A percentile compares a stretch with the other conserved stretches of the same genome.
These are phyloP conservation scores for Laticauda colubrina DNA, from an alignment of 2,113 vertebrate genomes.

Conservation along the genomic window DNA sequence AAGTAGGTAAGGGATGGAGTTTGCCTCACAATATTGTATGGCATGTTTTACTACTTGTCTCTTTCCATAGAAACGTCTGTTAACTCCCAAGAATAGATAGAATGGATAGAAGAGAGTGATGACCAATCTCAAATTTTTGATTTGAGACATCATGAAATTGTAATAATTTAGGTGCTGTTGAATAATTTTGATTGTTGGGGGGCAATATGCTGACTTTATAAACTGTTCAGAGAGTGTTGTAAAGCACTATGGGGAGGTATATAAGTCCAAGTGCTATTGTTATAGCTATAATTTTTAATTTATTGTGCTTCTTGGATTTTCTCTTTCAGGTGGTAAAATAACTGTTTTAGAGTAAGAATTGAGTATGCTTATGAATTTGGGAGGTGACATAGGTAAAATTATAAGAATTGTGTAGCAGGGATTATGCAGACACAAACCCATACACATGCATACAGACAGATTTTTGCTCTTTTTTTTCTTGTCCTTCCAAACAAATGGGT, in stretches of 20 bases:
- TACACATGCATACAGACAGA: background rate
- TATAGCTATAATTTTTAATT: background rate
- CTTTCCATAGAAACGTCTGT: background rate
- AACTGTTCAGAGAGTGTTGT: background rate
- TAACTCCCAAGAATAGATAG: background rate
- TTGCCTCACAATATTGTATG: background rate
- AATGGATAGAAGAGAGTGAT: background rate
- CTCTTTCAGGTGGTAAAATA: background rate
- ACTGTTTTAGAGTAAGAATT: background rate
- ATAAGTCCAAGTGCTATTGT: background rate
- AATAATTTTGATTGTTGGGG: background rate
- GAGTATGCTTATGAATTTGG: background rate
- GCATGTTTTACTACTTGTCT: background rate
- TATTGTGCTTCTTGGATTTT: background rate
- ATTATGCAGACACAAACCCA: background rate
- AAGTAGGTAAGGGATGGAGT: background rate
- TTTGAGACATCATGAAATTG: background rate
- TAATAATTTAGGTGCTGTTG: background rate
- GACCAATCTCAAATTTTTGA: background rate
- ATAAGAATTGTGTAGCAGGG: background rate
- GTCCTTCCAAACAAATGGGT: background rate
- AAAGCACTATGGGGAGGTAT: background rate
- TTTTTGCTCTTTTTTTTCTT: background rate
- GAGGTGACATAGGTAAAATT: background rate
- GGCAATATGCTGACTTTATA: background rate